These are phyloP conservation scores for Chamaea fasciata DNA, from an alignment of 2,113 vertebrate genomes.

Conservation along the genomic window DNA sequence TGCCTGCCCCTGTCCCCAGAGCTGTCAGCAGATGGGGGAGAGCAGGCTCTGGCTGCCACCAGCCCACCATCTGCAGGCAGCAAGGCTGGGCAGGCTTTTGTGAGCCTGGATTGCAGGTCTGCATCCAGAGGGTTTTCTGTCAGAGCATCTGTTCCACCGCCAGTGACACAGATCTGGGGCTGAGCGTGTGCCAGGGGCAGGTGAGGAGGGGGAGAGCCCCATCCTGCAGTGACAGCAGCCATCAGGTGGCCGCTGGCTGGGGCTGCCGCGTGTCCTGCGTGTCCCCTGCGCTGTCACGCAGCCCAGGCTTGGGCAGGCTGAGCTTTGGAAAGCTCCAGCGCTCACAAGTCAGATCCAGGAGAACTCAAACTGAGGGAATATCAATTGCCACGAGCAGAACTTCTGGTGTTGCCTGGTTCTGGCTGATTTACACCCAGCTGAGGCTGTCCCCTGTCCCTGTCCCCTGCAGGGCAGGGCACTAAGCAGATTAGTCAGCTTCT, in stretches of 20 bases:
- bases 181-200: not conserved
- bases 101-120: not conserved
- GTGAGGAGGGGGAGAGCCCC: not conserved
- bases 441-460: not conserved
- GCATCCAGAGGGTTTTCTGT: not conserved
- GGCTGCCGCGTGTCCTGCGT: not conserved
- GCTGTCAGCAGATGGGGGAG: not conserved
- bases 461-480: not conserved
- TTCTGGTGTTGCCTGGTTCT: not conserved
- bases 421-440: not conserved
- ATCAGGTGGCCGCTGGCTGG: not conserved
- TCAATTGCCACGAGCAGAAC: not conserved
- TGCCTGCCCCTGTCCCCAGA: not conserved
- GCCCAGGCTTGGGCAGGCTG: not conserved
- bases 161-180: not conserved
- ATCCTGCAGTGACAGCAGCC: not conserved
- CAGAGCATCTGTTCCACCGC: not conserved
- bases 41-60: not conserved
- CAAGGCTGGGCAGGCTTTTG: not conserved
- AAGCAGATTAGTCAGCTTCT: conserved; percentile 35
- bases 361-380: not conserved
- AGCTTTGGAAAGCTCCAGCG: not conserved
- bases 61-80: not conserved
- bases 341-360: not conserved
- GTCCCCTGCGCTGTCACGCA: not conserved